phyloP scores from a whole-genome alignment of 2,888 invertebrate genomes.

The Drosophila borborema region DNA sequence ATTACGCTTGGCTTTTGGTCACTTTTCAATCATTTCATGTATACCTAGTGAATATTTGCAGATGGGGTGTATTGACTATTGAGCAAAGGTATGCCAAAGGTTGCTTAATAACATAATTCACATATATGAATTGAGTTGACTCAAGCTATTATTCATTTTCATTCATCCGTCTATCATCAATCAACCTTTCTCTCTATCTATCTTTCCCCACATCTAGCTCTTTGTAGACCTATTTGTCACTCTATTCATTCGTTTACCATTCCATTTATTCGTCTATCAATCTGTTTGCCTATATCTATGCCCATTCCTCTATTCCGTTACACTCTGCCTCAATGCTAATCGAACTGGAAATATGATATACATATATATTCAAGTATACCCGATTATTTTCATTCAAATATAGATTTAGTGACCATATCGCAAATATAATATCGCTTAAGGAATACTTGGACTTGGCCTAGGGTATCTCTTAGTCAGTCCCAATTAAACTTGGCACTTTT shows the following conservation, averaged over 20 bases:
- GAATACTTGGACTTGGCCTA: neutral
- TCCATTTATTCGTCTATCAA: neutral
- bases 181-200: neutral
- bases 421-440: too few species aligned
- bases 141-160: neutral
- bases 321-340: neutral
- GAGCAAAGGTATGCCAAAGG: neutral
- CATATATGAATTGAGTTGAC: neutral
- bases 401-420: too few species aligned
- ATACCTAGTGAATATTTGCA: neutral
- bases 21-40: constrained; percentile 16
- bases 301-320: neutral
- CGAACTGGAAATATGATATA: neutral
- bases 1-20: constrained; percentile 25
- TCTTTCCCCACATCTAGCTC: neutral
- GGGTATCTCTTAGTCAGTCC: neutral
- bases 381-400: neutral
- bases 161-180: neutral
- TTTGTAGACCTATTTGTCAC: neutral
- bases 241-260: neutral
- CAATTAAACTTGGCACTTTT: neutral
- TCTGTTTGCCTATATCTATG: neutral
- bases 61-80: neutral
- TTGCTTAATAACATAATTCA: neutral
- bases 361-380: neutral